phyloP scores from a whole-genome alignment of 1,140 invertebrate genomes.

The Drosophila malerkotliana region DNA sequence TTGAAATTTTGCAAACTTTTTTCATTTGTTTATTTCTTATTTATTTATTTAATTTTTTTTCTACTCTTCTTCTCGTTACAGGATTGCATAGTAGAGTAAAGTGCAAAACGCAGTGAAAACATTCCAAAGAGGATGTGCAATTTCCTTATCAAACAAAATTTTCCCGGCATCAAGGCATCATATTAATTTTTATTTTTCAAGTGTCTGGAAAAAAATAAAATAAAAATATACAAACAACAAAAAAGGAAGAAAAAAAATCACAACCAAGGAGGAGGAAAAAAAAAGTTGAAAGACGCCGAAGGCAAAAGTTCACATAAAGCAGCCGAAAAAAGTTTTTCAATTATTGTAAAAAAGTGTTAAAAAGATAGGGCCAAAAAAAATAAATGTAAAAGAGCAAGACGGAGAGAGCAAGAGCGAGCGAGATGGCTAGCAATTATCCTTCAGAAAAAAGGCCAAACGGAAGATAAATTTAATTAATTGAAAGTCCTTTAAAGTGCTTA shows the following conservation, averaged over 20 bases:
- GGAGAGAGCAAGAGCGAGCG: constrained; percentile 11
- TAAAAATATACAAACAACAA: constrained; percentile 22
- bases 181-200: constrained; percentile 74
- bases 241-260: constrained; percentile 10
- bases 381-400: constrained; percentile 5
- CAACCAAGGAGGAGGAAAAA: constrained; percentile 27
- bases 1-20: constrained; percentile 36
- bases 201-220: constrained; percentile 51
- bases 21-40: constrained; percentile 3
- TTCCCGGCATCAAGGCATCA: constrained; percentile 8
- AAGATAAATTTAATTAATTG: constrained; percentile 58
- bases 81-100: constrained; percentile 15
- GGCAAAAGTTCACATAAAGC: constrained; percentile 75
- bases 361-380: constrained; percentile 41
- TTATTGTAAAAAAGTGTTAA: constrained; percentile 80
- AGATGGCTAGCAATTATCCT: constrained; percentile 39
- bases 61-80: constrained; percentile 20
- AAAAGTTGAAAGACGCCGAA: constrained; percentile 53
- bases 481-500: not conserved
- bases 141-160: constrained; percentile 33
- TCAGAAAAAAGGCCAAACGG: constrained; percentile 48
- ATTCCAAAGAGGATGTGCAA: constrained; percentile 25
- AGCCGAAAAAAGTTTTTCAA: constrained; percentile 76
- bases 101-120: constrained; percentile 15
- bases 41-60: constrained; percentile 19